Conservation (phyloP, 1,140 invertebrate genomes). For the Holcopasites calliopsidis region DNA sequence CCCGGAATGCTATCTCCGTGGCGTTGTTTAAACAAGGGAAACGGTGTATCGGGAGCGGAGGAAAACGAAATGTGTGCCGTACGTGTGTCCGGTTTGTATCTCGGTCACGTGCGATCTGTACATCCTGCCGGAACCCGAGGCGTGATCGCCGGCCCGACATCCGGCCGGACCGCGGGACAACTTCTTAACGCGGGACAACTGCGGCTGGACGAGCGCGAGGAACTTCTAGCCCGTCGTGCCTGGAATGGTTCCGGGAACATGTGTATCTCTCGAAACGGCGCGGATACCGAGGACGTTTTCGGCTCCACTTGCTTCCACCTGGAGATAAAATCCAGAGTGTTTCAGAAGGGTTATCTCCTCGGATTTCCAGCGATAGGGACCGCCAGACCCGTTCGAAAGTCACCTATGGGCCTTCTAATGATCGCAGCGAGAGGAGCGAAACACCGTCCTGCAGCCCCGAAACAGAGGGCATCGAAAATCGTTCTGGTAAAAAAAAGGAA, state of each 20-base stretch:
- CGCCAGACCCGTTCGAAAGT: no score
- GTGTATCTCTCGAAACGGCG: neutral
- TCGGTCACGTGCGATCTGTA: slow-evolving; percentile 52
- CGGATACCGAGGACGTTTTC: neutral
- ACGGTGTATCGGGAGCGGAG: neutral
- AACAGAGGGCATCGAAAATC: no score
- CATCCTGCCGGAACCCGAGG: slow-evolving; percentile 39
- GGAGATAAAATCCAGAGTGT: neutral
- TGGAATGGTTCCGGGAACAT: neutral
- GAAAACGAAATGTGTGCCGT: slow-evolving; percentile 12
- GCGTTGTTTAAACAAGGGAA: neutral
- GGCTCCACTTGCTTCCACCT: no score
- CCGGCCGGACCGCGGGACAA: slow-evolving; percentile 52
- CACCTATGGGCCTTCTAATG: no score
- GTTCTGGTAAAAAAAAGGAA: no score
- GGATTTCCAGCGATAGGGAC: no score
- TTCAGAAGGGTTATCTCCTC: neutral
- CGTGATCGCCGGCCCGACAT: slow-evolving; percentile 43
- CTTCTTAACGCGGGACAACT: slow-evolving; percentile 56
- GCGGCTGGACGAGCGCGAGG: slow-evolving; percentile 43
- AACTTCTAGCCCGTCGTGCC: neutral
- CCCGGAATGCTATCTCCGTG: neutral
- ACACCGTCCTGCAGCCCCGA: no score
- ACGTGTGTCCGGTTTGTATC: slow-evolving; percentile 41
- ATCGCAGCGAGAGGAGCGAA: no score